Conservation (phyloP, 2,888 invertebrate species). For the Eupithecia vulgata region DNA sequence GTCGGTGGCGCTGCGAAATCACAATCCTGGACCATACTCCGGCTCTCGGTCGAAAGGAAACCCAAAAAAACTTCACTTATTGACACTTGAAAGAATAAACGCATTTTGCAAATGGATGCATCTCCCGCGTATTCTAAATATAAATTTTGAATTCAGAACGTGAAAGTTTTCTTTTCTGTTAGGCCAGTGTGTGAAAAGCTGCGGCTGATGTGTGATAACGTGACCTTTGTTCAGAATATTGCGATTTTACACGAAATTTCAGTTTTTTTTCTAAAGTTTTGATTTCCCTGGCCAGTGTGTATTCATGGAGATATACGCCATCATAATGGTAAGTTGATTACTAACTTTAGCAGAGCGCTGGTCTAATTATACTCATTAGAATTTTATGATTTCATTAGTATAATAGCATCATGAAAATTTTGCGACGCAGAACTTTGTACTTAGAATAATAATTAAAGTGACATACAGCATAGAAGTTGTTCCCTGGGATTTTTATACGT, state of each 20-base stretch:
- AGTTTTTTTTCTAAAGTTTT: conserved; percentile 5
- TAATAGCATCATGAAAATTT: conserved; percentile 2
- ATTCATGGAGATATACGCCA: conserved; percentile 27
- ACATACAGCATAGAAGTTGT: background rate
- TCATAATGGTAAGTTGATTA: conserved; percentile 23
- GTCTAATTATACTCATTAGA: conserved; percentile 13
- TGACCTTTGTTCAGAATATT: conserved; percentile 55
- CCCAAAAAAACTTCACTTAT: conserved; percentile 52
- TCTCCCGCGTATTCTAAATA: conserved; percentile 47
- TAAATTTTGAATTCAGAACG: conserved; percentile 62
- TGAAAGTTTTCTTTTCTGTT: conserved; percentile 50
- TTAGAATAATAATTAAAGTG: background rate
- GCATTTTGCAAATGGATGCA: conserved; percentile 33
- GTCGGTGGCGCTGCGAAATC: conserved; percentile 43
- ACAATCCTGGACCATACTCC: conserved; percentile 41
- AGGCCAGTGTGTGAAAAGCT: conserved; percentile 60
- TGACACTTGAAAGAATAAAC: conserved; percentile 32
- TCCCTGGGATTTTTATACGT: background rate
- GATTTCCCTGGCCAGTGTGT: background rate
- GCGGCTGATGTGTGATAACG: conserved; percentile 53
- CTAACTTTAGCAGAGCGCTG: background rate
- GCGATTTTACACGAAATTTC: conserved; percentile 16
- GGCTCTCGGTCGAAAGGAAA: conserved; percentile 49
- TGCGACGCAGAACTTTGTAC: background rate
- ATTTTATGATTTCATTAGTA: conserved; percentile 17